Percentiles rank a stretch among this genome's conserved stretches.
Evolutionary conservation across 2,888 invertebrate species (phyloP).

Genomic region (Mamestra brassicae): DNA sequence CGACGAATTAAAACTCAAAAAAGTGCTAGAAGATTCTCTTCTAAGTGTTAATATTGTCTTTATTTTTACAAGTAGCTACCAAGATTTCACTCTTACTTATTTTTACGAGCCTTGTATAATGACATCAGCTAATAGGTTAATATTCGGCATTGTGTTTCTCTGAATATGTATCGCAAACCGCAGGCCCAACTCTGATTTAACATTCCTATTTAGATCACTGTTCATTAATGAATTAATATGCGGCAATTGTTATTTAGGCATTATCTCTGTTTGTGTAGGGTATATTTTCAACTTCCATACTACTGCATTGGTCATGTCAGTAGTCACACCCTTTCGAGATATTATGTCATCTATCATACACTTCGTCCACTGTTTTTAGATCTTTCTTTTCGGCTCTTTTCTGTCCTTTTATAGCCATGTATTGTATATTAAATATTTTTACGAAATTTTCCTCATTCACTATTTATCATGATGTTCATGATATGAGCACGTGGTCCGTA

Average conservation of each 20-base stretch:
- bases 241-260: neutral
- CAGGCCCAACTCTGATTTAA: slow-evolving; percentile 2
- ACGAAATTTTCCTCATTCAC: neutral
- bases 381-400: too few relatives aligned
- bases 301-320: neutral
- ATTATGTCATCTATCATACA: neutral
- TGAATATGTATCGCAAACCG: slow-evolving; percentile 13
- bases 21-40: neutral
- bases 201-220: neutral
- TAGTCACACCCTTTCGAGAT: neutral
- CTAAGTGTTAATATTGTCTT: neutral
- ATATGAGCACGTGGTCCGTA: too few relatives aligned
- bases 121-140: slow-evolving; percentile 13
- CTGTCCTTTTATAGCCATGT: too few relatives aligned
- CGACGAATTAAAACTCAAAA: too few relatives aligned
- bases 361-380: neutral
- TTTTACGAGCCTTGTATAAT: neutral
- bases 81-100: neutral
- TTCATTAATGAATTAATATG: slow-evolving; percentile 1
- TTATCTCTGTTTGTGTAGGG: too few relatives aligned
- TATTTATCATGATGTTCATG: too few relatives aligned
- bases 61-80: neutral
- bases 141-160: slow-evolving; percentile 1
- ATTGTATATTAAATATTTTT: neutral
- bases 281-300: too few relatives aligned